Percentiles rank a stretch among this genome's conserved stretches.
Evolutionary conservation across 1,140 invertebrate genomes (phyloP).

Genomic region (Orius insidiosus): DNA sequence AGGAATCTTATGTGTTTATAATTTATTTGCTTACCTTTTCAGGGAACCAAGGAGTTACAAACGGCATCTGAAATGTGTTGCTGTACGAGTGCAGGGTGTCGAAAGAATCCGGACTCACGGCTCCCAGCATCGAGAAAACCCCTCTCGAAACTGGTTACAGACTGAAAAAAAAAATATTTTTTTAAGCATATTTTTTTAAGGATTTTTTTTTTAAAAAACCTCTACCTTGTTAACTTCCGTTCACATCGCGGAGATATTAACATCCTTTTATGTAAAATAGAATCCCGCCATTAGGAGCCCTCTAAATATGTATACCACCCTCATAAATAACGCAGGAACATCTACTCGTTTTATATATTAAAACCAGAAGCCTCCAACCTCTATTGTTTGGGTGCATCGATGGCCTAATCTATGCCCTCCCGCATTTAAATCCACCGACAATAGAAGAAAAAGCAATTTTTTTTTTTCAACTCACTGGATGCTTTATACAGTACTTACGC

Average conservation of each 20-base stretch:
- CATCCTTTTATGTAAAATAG: too few relatives aligned
- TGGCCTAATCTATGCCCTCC: too few relatives aligned
- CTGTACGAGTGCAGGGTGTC: conserved; percentile 87
- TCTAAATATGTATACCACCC: too few relatives aligned
- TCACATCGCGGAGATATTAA: not conserved
- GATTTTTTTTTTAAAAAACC: conserved; percentile 3
- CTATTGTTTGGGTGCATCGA: too few relatives aligned
- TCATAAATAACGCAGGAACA: too few relatives aligned
- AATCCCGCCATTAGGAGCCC: too few relatives aligned
- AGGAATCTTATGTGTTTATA: not conserved
- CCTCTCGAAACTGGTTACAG: conserved; percentile 80
- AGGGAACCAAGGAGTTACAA: conserved; percentile 82
- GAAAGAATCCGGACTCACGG: conserved; percentile 80
- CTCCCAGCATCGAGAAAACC: conserved; percentile 77
- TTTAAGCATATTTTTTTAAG: conserved; percentile 13
- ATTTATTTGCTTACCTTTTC: conserved; percentile 49
- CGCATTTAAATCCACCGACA: too few relatives aligned
- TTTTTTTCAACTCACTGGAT: too few relatives aligned
- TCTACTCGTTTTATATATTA: too few relatives aligned
- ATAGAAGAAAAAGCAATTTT: too few relatives aligned
- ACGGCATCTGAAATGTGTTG: conserved; percentile 92
- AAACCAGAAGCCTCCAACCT: too few relatives aligned
- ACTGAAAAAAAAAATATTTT: conserved; percentile 44
- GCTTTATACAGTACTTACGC: too few relatives aligned
- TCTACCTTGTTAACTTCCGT: not conserved